Base-by-base conservation (phyloP, 2,888 invertebrate genomes). In the Tuberolachnus salignus region DNA sequence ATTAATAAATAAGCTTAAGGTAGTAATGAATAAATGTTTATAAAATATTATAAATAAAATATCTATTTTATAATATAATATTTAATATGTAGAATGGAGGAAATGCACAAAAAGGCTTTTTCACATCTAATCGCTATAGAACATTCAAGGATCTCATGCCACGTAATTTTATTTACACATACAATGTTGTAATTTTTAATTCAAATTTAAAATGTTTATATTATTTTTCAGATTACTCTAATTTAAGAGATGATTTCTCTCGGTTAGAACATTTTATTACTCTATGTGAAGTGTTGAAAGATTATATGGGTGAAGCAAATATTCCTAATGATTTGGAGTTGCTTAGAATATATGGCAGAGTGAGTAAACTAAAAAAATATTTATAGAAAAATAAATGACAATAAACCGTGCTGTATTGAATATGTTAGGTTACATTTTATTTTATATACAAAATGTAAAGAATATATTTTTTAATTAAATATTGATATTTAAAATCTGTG, bases 111-210 rank as follows among this genome's bases (percentile, higher is more conserved):
- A 89, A 90, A 80, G 89, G 91, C 1, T 92, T 90, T 85, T 93
- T 93, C 84, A 88, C 91, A 0, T 88, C 90, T 44, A 90, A 88
- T 4, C 89, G 89, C 14, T 94, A 89, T 83, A 88, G 94, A 80
- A 91, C 90, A 86, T 95, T 94, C 87, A 91, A 92, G 84, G 94
- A 95, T 86, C 86, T 96, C 26, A 94, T 95, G 94, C 94, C 95
- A 70, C 96, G 95, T 95, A 88, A 90, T 92, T 88, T 69, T 72
- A 34, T 74, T 75, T 80, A 84, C 85, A 13, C 87, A 95, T 95
- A 96, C 49, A 0, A 8, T 61, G 19, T 34, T 16, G 34, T 4
- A 19, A 23, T 61, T 21, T 3, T 9, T 66, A 1, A 49, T 49
- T 34, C n/a, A 61, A 2, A 1, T 59, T 1, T 59, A 13, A 13